Evolutionary conservation across 92 coral and sea anemone genomes (phyloP), one percentile per base, ranked within the genome.

Genomic region (Heliopora coerulea): DNA sequence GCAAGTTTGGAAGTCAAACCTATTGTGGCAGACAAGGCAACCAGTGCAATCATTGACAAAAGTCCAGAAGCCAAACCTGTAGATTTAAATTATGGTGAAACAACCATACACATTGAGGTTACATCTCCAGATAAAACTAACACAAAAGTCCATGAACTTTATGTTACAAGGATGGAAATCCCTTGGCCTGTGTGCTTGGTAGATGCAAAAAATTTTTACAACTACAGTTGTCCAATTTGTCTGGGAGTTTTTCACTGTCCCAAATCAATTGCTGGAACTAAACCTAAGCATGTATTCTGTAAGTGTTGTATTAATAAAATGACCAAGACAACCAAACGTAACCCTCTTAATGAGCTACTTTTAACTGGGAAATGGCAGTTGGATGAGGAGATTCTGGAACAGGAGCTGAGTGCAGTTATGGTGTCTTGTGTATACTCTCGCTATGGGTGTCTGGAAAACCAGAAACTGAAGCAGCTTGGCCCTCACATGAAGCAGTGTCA

Each of bases 301-400:
- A 93, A 87, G 78, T 52, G 89, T 13, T 93, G 98, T 42, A 85
- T 93, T 37, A 86, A 90, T 76, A 96, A 93, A 62, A 72, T 88
- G 17, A 90, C 98, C 0, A 91, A 96, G 30, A 93, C 98, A 12
- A 90, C 96, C 49, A 93, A 93, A 64, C 88, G 70, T 12, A 88
- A 93, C 79, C 98, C 98, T 1, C 85, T 93, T 29, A 84, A 90
- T 65, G 91, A 87, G 60, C 60, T 75, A 3, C 89, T 88, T 0
- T 52, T 93, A 44, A 34, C 49, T 0, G 91, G 91, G 2, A 86
- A 80, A 65, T 93, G 98, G 98, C 82, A 84, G 10, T 59, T 59
- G 6, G 90, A 88, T 79, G 98, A 93, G 68, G 56, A 46, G 76
- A 88, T 64, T 15, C 54, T 90, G 75, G 98, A 87, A 49, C 75